phyloP scores from a whole-genome alignment of 2,888 invertebrate species.

The Hipparchia sbordonii region DNA sequence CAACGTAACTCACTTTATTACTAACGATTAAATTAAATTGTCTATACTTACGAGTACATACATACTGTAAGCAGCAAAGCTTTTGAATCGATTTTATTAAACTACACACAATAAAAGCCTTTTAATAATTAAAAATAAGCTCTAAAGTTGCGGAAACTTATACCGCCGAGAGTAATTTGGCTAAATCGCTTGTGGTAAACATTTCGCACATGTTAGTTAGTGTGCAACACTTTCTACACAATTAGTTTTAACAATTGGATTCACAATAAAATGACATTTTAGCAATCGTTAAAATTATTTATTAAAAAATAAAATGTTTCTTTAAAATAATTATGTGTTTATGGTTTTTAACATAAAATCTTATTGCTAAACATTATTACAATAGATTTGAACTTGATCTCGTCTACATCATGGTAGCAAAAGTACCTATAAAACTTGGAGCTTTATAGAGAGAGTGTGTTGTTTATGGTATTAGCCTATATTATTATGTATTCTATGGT shows the following conservation, averaged over 20 bases:
- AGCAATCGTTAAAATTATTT: background rate
- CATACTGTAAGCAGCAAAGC: background rate
- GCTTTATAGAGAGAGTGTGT: too few relatives aligned
- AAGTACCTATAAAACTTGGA: too few relatives aligned
- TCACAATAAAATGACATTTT: conserved; percentile 17
- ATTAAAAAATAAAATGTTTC: too few relatives aligned
- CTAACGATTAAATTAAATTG: conserved; percentile 17
- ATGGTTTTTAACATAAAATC: too few relatives aligned
- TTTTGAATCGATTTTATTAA: background rate
- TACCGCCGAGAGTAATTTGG: background rate
- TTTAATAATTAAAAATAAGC: background rate
- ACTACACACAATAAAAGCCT: background rate
- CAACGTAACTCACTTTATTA: conserved; percentile 39
- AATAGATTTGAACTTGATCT: too few relatives aligned
- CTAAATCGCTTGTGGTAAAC: conserved; percentile 7
- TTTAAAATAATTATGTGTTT: too few relatives aligned
- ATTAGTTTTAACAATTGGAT: conserved; percentile 28
- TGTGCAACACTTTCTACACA: conserved; percentile 38
- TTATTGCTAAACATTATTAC: too few relatives aligned
- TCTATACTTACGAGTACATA: too few relatives aligned
- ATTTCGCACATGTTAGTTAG: conserved; percentile 36
- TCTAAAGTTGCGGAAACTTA: background rate
- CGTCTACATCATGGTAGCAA: too few relatives aligned
- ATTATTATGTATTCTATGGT: too few relatives aligned
- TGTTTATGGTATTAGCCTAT: too few relatives aligned